These are phyloP conservation scores for Python bivittatus DNA, from an alignment of 2,113 vertebrate genomes.

Conservation along the genomic window DNA sequence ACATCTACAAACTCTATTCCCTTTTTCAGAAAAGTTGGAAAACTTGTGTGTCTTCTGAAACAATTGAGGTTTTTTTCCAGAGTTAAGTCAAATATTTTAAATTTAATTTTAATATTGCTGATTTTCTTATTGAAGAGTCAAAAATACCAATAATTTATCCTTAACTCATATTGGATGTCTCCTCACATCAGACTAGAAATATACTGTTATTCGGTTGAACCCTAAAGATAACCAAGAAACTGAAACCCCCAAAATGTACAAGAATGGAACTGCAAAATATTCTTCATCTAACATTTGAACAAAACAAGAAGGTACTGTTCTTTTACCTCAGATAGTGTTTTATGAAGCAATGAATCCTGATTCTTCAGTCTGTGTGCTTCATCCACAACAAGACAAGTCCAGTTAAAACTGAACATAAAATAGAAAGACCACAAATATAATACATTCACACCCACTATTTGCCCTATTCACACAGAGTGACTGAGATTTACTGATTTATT, in stretches of 20 bases:
- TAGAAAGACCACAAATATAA: neutral
- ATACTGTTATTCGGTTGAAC: neutral
- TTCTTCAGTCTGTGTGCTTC: conserved; percentile 95
- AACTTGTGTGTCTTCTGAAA: neutral
- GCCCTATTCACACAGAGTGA: neutral
- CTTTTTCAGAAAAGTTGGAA: neutral
- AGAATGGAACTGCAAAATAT: neutral
- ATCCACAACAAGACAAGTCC: conserved; percentile 85
- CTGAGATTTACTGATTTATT: neutral
- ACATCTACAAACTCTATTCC: neutral
- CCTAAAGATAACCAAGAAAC: neutral
- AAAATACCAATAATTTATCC: neutral
- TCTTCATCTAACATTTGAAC: neutral
- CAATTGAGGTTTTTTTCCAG: neutral
- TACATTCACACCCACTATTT: neutral
- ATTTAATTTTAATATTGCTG: neutral
- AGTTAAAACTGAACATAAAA: conserved; percentile 67
- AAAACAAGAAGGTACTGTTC: neutral
- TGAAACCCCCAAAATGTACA: neutral
- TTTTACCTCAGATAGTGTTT: conserved; percentile 83
- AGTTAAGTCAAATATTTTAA: neutral
- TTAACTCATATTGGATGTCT: neutral
- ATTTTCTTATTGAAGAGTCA: neutral
- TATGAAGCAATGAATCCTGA: conserved; percentile 83
- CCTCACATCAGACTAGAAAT: neutral